A percentile compares a stretch with the other conserved stretches of the same genome.
Conservation (phyloP, 2,888 invertebrate genomes). For the Hirtodrosophila trivittata region DNA sequence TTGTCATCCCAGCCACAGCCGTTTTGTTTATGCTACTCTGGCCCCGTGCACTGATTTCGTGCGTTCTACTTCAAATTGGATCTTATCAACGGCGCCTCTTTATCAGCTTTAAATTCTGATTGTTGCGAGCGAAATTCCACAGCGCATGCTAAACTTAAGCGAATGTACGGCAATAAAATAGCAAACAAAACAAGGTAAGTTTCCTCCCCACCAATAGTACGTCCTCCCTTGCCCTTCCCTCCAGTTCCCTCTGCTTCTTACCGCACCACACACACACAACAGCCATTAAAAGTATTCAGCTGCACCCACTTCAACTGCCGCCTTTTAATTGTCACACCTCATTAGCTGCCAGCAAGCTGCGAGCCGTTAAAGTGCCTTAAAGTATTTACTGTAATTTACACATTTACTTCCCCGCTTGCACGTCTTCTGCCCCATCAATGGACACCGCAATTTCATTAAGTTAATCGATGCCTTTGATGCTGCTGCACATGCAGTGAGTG, state of each 20-base stretch:
- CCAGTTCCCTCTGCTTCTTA: too few species aligned
- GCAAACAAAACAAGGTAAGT: slow-evolving; percentile 33
- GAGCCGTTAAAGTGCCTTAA: slow-evolving; percentile 60
- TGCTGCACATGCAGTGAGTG: slow-evolving; percentile 43
- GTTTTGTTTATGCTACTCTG: slow-evolving; percentile 56
- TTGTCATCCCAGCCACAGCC: slow-evolving; percentile 40
- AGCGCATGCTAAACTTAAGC: slow-evolving; percentile 31
- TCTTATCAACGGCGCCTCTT: slow-evolving; percentile 51
- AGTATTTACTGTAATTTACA: slow-evolving; percentile 70
- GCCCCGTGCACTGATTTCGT: slow-evolving; percentile 12
- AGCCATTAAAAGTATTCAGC: slow-evolving; percentile 16
- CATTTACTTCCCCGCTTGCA: slow-evolving; percentile 18
- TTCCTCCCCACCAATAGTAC: background rate
- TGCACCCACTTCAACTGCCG: slow-evolving; percentile 36
- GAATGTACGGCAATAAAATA: slow-evolving; percentile 17
- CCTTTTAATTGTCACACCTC: slow-evolving; percentile 72
- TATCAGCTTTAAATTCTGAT: slow-evolving; percentile 55
- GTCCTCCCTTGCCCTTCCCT: background rate
- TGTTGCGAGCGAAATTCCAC: slow-evolving; percentile 42
- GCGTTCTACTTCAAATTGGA: slow-evolving; percentile 29
- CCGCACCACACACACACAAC: background rate
- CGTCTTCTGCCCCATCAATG: slow-evolving; percentile 9
- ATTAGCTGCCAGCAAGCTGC: slow-evolving; percentile 46
- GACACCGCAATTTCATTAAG: slow-evolving; percentile 68
- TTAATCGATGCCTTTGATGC: slow-evolving; percentile 67